Evolutionary conservation across 2,113 vertebrate species (phyloP).

Genomic region (Chloroceryle aenea): DNA sequence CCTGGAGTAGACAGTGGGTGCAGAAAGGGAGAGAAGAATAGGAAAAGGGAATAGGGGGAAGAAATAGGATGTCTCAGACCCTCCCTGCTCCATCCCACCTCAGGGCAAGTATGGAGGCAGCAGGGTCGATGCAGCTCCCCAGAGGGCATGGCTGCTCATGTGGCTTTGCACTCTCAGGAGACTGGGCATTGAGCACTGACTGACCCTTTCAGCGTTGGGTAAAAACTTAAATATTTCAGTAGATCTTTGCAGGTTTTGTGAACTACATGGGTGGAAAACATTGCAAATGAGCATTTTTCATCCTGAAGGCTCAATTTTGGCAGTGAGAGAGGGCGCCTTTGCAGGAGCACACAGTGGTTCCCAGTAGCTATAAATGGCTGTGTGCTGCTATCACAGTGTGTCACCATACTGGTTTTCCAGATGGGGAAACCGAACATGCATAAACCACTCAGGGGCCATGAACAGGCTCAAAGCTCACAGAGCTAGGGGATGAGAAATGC

Average conservation of each 20-base stretch:
- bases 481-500: background rate
- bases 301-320: background rate
- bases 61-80: background rate
- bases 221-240: background rate
- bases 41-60: background rate
- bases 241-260: background rate
- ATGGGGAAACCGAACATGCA: background rate
- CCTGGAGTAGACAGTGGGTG: background rate
- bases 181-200: rapidly evolving
- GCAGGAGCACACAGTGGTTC: background rate
- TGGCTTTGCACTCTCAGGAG: background rate
- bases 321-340: background rate
- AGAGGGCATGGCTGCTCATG: rapidly evolving
- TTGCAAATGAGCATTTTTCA: background rate
- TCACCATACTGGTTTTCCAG: background rate
- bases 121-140: background rate
- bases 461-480: background rate
- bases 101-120: background rate
- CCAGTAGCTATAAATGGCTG: background rate
- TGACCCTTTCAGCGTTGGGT: background rate
- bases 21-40: background rate
- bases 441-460: background rate
- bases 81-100: background rate
- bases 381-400: background rate
- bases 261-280: rapidly evolving